Percentiles rank a stretch among this genome's conserved stretches.
phyloP scores from a whole-genome alignment of 2,113 vertebrate species.

The Eptesicus fuscus region DNA sequence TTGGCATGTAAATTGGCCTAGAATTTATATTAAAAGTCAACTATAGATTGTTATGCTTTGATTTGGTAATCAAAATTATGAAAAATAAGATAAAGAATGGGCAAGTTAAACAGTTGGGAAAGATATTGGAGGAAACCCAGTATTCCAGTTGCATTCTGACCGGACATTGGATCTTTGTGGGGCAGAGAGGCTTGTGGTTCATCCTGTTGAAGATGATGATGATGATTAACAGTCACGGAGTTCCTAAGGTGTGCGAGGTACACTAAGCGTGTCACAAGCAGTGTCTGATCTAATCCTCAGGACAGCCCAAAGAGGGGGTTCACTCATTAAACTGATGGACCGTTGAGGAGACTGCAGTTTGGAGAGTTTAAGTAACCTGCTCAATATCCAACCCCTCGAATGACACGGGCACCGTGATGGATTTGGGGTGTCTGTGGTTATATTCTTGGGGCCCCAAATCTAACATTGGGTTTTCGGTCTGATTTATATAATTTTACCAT shows the following conservation, averaged over 20 bases:
- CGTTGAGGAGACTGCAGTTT: not conserved
- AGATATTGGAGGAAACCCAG: not conserved
- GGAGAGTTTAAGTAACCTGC: not conserved
- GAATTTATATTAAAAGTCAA: not conserved
- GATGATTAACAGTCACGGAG: not conserved
- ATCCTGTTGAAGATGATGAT: not conserved
- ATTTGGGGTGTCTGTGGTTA: not conserved
- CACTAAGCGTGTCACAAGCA: accelerated
- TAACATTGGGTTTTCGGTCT: not conserved
- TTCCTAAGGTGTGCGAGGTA: no score
- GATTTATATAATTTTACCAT: not conserved
- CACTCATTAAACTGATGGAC: not conserved
- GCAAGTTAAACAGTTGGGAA: not conserved
- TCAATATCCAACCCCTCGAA: no score
- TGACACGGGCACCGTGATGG: no score
- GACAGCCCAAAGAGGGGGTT: not conserved
- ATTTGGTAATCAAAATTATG: not conserved
- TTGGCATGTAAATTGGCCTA: not conserved
- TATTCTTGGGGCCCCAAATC: not conserved
- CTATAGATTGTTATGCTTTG: not conserved
- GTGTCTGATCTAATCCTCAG: not conserved
- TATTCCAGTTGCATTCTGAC: not conserved
- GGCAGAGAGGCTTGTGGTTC: not conserved
- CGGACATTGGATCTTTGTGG: not conserved
- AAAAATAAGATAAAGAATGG: not conserved